Evolutionary conservation across 2,797 vertebrate genomes (phyloP).

Genomic region (Aselliscus stoliczkanus): DNA sequence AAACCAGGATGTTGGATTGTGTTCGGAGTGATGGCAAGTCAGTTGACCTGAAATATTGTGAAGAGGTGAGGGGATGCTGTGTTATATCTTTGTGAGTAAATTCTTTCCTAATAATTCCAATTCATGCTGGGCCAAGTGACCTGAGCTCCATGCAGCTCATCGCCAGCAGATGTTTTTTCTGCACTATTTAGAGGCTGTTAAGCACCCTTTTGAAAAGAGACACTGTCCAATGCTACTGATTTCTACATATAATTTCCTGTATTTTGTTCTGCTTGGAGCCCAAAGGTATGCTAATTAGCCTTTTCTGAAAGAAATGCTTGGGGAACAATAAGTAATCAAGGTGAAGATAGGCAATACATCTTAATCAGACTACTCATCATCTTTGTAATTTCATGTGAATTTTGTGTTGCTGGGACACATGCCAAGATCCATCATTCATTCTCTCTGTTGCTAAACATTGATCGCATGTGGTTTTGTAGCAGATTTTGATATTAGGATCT

Average conservation of each 20-base stretch:
- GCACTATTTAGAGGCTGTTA: constrained; percentile 76
- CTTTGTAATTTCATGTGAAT: constrained; percentile 78
- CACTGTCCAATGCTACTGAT: constrained; percentile 52
- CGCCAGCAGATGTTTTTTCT: constrained; percentile 76
- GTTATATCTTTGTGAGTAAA: constrained; percentile 50
- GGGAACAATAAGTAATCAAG: constrained; percentile 81
- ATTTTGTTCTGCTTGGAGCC: constrained; percentile 63
- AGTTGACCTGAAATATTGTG: constrained; percentile 92
- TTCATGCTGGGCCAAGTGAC: constrained; percentile 67
- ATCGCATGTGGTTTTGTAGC: constrained; percentile 57
- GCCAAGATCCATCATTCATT: constrained; percentile 76
- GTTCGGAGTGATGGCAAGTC: constrained; percentile 98
- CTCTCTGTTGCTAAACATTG: constrained; percentile 72
- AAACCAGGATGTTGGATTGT: constrained; percentile 97
- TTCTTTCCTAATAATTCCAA: constrained; percentile 47
- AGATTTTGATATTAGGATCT: constrained; percentile 65
- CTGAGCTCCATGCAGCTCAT: neutral
- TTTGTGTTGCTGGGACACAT: constrained; percentile 74
- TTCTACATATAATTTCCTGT: constrained; percentile 72
- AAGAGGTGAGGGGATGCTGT: constrained; percentile 87
- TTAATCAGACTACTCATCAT: constrained; percentile 79
- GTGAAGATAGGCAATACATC: constrained; percentile 82
- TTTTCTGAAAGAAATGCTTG: constrained; percentile 73
- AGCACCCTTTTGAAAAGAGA: constrained; percentile 69
- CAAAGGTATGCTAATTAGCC: constrained; percentile 76